phyloP scores from a whole-genome alignment of 2,888 invertebrate genomes.

The Caenorhabditis parvicauda region DNA sequence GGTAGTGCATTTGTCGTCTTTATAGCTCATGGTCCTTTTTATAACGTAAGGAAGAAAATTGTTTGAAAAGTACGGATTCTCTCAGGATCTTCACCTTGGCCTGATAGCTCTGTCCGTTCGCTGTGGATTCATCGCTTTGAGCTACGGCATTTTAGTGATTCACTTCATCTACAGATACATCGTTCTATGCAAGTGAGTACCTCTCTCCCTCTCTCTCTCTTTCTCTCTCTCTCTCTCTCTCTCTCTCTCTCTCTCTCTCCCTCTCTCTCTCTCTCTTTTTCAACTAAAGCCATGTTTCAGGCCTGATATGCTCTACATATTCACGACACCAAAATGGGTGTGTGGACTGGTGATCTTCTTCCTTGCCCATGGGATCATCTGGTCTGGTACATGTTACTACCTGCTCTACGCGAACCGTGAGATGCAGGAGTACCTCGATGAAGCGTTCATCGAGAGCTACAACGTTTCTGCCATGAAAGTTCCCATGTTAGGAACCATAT shows the following conservation, averaged over 20 bases:
- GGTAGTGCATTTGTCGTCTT: slow-evolving; percentile 22
- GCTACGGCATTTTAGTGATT: slow-evolving; percentile 25
- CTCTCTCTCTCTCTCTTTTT: too few species aligned
- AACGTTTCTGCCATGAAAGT: slow-evolving; percentile 15
- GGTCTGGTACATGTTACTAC: slow-evolving; percentile 17
- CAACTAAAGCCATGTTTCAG: too few species aligned
- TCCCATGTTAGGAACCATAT: slow-evolving; percentile 19
- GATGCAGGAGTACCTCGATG: slow-evolving; percentile 19
- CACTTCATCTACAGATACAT: slow-evolving; percentile 29
- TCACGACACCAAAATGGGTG: slow-evolving; percentile 18
- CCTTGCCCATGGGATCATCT: slow-evolving; percentile 16
- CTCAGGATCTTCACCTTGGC: slow-evolving; percentile 13
- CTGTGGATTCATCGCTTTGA: slow-evolving; percentile 22
- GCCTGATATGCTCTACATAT: slow-evolving; percentile 13
- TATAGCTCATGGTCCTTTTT: slow-evolving; percentile 21
- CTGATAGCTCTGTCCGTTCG: slow-evolving; percentile 19
- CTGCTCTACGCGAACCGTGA: slow-evolving; percentile 17
- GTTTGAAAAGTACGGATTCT: too few species aligned
- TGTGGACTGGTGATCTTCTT: slow-evolving; percentile 2
- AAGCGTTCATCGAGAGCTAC: slow-evolving; percentile 15
- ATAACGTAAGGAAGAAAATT: slow-evolving; percentile 12
- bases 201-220: too few species aligned
- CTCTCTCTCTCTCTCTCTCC: too few species aligned
- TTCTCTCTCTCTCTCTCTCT: too few species aligned
- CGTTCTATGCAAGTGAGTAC: too few species aligned